These are phyloP conservation scores for Nesogale talazaci DNA, from an alignment of 2,113 vertebrate genomes.

Conservation along the genomic window DNA sequence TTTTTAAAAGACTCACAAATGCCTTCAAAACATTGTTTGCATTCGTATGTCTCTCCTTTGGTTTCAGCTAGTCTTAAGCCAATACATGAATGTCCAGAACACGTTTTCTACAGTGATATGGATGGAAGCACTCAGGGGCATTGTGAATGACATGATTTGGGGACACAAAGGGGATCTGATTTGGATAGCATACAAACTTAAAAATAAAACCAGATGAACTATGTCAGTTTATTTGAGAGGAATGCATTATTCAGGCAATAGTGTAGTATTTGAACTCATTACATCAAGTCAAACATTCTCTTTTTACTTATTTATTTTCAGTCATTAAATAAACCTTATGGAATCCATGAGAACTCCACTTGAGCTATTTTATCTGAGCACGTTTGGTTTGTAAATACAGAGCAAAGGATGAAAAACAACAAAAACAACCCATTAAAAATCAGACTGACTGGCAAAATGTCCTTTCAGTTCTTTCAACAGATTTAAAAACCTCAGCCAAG, in stretches of 20 bases:
- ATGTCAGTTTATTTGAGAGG: conserved; percentile 67
- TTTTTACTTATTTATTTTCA: conserved; percentile 54
- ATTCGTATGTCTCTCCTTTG: conserved; percentile 17
- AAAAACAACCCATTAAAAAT: conserved; percentile 66
- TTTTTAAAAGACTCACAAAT: conserved; percentile 17
- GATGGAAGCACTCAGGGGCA: conserved; percentile 29
- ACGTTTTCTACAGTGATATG: conserved; percentile 61
- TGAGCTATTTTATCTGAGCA: conserved; percentile 49
- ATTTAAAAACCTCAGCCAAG: conserved; percentile 59
- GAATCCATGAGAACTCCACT: conserved; percentile 51
- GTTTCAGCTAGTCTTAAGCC: conserved; percentile 32
- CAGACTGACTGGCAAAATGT: conserved; percentile 70
- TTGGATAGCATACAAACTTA: conserved; percentile 68
- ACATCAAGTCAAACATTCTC: conserved; percentile 75
- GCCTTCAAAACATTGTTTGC: background rate
- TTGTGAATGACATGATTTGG: conserved; percentile 53
- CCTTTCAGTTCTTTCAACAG: conserved; percentile 66
- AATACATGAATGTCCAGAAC: conserved; percentile 51
- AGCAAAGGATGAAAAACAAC: conserved; percentile 70
- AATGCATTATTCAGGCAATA: conserved; percentile 81
- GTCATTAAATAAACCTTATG: conserved; percentile 71
- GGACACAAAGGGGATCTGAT: conserved; percentile 44
- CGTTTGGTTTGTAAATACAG: conserved; percentile 73
- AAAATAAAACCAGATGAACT: conserved; percentile 72
- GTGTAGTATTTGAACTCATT: conserved; percentile 83